Conservation (phyloP, 2,113 vertebrate species). For the Sorex fumeus region DNA sequence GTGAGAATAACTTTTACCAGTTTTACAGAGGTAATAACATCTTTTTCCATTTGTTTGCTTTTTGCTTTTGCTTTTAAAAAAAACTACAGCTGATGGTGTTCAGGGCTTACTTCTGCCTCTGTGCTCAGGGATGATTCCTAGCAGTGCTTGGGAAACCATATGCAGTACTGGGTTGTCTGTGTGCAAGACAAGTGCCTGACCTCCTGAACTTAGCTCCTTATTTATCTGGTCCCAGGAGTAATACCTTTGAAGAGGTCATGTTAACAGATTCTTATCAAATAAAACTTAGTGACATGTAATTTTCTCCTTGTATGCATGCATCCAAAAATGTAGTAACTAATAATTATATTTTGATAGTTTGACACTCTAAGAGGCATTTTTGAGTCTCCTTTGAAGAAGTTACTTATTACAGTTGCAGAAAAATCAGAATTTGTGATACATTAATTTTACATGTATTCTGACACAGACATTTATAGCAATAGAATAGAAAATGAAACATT, state of each 20-base stretch:
- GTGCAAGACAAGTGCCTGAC: too few relatives aligned
- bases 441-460: slow-evolving; percentile 39
- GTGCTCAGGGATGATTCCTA: too few relatives aligned
- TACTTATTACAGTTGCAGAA: slow-evolving; percentile 18
- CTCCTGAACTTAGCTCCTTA: background rate
- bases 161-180: too few relatives aligned
- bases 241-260: slow-evolving; percentile 14
- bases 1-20: background rate
- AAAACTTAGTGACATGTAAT: background rate
- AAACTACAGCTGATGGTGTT: too few relatives aligned
- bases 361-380: slow-evolving; percentile 25
- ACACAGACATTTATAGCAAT: slow-evolving; percentile 12
- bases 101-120: too few relatives aligned
- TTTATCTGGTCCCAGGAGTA: background rate
- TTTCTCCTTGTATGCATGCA: background rate
- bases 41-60: too few relatives aligned
- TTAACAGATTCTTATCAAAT: background rate
- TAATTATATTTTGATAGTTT: slow-evolving; percentile 25
- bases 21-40: too few relatives aligned
- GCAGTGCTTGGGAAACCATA: too few relatives aligned
- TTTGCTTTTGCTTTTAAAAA: too few relatives aligned
- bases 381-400: slow-evolving; percentile 11
- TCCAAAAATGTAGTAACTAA: slow-evolving; percentile 45
- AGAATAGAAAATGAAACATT: slow-evolving; percentile 24
- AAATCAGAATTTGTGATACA: slow-evolving; percentile 35